phyloP scores from a whole-genome alignment of 2,888 invertebrate genomes.

The Lasioglossum lativentre region DNA sequence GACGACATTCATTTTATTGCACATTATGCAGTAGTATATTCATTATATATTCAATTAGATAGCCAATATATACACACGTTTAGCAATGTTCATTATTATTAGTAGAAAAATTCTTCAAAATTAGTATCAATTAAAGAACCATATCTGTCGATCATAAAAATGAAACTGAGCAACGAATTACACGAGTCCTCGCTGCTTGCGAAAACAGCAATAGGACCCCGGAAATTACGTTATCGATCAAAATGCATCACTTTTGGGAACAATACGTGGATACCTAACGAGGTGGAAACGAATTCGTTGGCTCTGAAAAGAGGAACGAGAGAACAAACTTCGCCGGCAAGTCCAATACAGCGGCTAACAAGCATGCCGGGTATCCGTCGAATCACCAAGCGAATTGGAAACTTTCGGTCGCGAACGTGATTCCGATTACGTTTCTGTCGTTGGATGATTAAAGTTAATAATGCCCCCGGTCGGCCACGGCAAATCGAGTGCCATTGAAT shows the following conservation, averaged over 20 bases:
- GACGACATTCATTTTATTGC: no score
- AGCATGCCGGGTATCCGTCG: not conserved
- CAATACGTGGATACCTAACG: not conserved
- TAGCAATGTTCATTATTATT: no score
- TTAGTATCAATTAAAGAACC: no score
- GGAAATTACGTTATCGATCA: not conserved
- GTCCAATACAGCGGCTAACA: not conserved
- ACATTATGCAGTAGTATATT: no score
- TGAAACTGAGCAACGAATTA: not conserved
- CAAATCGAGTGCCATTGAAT: not conserved
- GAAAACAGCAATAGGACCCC: not conserved
- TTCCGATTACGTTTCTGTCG: not conserved
- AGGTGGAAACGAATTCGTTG: not conserved
- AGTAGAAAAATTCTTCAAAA: no score
- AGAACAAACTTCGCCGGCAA: not conserved
- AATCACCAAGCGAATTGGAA: constrained; percentile 3
- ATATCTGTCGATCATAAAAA: no score
- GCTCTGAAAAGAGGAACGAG: not conserved
- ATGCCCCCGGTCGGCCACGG: not conserved
- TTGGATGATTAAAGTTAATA: not conserved
- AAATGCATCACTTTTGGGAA: not conserved
- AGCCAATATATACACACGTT: no score
- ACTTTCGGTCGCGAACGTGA: not conserved
- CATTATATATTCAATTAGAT: no score
- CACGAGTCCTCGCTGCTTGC: not conserved